Evolutionary conservation across 2,888 invertebrate species (phyloP).

Genomic region (Oxystoma pomonae): DNA sequence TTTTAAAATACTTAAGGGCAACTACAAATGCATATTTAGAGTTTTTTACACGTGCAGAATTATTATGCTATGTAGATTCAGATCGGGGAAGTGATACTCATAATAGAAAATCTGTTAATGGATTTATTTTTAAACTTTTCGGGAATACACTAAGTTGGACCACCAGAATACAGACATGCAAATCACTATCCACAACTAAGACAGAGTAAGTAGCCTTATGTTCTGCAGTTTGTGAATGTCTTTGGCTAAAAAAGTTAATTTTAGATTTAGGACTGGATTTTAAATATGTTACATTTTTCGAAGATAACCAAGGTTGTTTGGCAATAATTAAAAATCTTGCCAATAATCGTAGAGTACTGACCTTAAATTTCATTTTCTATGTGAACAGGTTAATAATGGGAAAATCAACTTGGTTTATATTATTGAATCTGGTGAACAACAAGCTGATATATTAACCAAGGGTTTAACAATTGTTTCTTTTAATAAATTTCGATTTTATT

Average conservation of each 20-base stretch:
- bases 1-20: constrained; percentile 7
- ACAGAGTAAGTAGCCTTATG: not conserved
- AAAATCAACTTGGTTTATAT: not conserved
- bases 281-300: not conserved
- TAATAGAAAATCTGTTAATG: constrained; percentile 7
- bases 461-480: not conserved
- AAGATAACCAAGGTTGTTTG: not conserved
- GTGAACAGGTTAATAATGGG: not conserved
- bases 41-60: constrained; percentile 16
- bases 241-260: not conserved
- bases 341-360: not conserved
- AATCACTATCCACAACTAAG: constrained; percentile 22
- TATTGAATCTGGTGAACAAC: not conserved
- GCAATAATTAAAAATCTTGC: not conserved
- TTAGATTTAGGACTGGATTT: not conserved
- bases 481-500: not conserved
- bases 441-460: not conserved
- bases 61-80: too few species aligned
- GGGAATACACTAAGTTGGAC: constrained; percentile 36
- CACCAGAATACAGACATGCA: constrained; percentile 20
- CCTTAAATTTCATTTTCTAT: not conserved
- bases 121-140: constrained; percentile 27
- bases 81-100: not conserved
- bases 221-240: not conserved
- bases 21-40: not conserved